Conservation (phyloP, 1,140 invertebrate species). For the Aphaenogaster floridana region DNA sequence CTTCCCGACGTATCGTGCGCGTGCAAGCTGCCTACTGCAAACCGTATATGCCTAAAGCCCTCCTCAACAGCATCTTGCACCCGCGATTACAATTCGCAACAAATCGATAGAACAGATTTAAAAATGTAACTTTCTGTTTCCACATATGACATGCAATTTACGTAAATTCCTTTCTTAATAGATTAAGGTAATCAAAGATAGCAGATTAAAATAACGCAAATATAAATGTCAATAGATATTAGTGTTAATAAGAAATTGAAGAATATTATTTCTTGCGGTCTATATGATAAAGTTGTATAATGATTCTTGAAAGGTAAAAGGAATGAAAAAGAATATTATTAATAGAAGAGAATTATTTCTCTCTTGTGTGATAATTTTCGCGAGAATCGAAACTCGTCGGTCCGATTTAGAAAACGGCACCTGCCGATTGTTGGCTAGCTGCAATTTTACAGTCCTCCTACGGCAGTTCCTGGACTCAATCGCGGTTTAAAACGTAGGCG, state of each 20-base stretch:
- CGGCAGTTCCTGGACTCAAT: conserved; percentile 52
- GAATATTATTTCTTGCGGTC: neutral
- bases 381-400: neutral
- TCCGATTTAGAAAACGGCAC: conserved; percentile 52
- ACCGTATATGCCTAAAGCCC: conserved; percentile 31
- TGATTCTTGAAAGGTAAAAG: conserved; percentile 6
- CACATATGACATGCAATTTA: neutral
- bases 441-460: conserved; percentile 54
- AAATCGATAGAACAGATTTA: neutral
- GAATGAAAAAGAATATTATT: neutral
- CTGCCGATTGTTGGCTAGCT: conserved; percentile 35
- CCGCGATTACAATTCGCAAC: neutral
- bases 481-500: conserved; percentile 58
- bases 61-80: conserved; percentile 13
- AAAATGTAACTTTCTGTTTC: neutral
- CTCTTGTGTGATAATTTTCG: neutral
- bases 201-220: neutral
- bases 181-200: neutral
- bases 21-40: conserved; percentile 66
- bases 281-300: neutral
- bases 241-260: neutral
- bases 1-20: conserved; percentile 53
- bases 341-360: neutral
- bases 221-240: neutral
- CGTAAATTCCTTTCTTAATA: neutral